Evolutionary conservation across 1,140 invertebrate genomes (phyloP).

Genomic region (Trypoxylus dichotomus): DNA sequence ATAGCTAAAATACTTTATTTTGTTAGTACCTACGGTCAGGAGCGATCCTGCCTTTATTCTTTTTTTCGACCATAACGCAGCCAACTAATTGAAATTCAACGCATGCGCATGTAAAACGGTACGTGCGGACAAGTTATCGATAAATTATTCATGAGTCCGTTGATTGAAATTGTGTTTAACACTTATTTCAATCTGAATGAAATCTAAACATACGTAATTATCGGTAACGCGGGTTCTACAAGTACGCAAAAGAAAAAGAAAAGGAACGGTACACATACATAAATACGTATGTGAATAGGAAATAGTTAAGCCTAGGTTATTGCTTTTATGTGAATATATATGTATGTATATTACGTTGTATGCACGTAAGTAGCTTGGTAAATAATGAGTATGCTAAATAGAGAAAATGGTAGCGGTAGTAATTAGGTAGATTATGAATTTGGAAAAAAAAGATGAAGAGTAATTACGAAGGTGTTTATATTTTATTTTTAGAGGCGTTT

Average conservation of each 20-base stretch:
- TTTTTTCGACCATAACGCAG: not conserved
- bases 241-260: not conserved
- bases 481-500: too few species aligned
- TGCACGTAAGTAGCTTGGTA: not conserved
- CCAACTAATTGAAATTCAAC: slow-evolving; percentile 6
- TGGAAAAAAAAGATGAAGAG: too few species aligned
- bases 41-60: not conserved
- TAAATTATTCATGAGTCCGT: slow-evolving; percentile 13
- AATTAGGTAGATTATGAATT: too few species aligned
- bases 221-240: not conserved
- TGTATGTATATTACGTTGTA: too few species aligned
- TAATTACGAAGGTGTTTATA: too few species aligned
- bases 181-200: slow-evolving; percentile 24
- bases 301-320: not conserved
- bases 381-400: not conserved
- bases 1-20: too few species aligned
- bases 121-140: slow-evolving; percentile 17
- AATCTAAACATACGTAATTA: slow-evolving; percentile 12
- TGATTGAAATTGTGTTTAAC: slow-evolving; percentile 25
- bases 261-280: too few species aligned
- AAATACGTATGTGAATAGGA: not conserved
- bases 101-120: not conserved
- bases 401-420: not conserved
- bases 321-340: too few species aligned
- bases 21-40: too few species aligned